phyloP scores from a whole-genome alignment of 2,888 invertebrate genomes.

The Notocelia uddmanniana region DNA sequence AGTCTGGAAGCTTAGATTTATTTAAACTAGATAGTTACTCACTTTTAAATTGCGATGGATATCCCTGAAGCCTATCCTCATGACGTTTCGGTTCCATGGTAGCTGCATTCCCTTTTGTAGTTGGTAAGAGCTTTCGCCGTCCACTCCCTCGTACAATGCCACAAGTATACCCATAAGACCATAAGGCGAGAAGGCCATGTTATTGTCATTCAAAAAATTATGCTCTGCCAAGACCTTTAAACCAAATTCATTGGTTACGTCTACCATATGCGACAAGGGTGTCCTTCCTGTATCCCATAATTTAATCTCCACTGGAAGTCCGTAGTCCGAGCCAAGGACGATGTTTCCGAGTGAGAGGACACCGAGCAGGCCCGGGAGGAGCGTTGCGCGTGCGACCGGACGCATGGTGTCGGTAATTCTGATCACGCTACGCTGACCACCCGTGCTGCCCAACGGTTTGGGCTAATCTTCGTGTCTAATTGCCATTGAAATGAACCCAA shows the following conservation, averaged over 20 bases:
- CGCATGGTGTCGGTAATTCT: constrained; percentile 75
- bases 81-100: constrained; percentile 90
- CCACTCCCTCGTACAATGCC: constrained; percentile 92
- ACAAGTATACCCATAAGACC: constrained; percentile 92
- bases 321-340: constrained; percentile 61
- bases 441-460: constrained; percentile 57
- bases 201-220: constrained; percentile 90
- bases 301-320: constrained; percentile 78
- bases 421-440: constrained; percentile 70
- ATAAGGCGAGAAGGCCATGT: constrained; percentile 94
- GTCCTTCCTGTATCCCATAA: constrained; percentile 78
- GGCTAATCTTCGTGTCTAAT: constrained; percentile 74
- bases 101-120: constrained; percentile 89
- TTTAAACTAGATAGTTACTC: constrained; percentile 60
- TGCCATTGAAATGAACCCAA: constrained; percentile 66
- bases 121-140: constrained; percentile 90
- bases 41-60: constrained; percentile 93
- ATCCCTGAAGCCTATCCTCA: constrained; percentile 92
- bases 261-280: constrained; percentile 91
- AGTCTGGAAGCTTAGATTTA: background rate
- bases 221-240: constrained; percentile 89
- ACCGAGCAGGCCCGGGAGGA: constrained; percentile 52
- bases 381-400: constrained; percentile 65
- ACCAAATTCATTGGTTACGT: constrained; percentile 91
- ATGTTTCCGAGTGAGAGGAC: constrained; percentile 58